phyloP scores from a whole-genome alignment of 2,113 vertebrate species.

The Planiliza haematocheilus region DNA sequence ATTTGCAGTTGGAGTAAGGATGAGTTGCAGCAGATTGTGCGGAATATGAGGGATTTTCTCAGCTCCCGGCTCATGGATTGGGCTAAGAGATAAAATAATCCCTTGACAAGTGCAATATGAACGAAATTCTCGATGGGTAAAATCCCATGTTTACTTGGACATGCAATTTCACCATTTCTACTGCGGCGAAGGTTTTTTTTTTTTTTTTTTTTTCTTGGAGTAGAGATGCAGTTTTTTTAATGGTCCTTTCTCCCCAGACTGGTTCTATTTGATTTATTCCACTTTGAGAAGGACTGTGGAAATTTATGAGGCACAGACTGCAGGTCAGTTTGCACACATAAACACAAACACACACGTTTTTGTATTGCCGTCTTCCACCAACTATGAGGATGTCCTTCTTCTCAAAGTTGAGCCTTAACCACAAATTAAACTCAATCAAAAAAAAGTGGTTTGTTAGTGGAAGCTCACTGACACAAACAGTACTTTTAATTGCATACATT shows the following conservation, averaged over 20 bases:
- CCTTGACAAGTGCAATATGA: slow-evolving; percentile 71
- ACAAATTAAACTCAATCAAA: no score
- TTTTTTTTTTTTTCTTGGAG: slow-evolving; percentile 3
- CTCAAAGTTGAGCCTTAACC: not conserved
- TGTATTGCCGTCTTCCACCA: not conserved
- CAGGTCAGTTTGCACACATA: slow-evolving; percentile 11
- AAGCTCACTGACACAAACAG: no score
- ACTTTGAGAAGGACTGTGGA: slow-evolving; percentile 4
- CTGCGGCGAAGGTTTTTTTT: slow-evolving; percentile 19
- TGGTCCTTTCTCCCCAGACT: not conserved
- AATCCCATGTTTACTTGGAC: slow-evolving; percentile 71
- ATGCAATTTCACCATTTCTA: slow-evolving; percentile 47
- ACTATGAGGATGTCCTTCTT: not conserved
- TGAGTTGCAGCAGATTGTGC: slow-evolving; percentile 66
- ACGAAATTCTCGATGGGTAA: slow-evolving; percentile 68
- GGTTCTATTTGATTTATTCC: not conserved
- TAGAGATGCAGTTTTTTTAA: not conserved
- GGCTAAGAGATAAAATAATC: slow-evolving; percentile 74
- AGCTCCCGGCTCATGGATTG: slow-evolving; percentile 51
- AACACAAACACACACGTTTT: slow-evolving; percentile 3
- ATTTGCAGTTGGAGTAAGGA: slow-evolving; percentile 64
- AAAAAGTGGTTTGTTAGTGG: no score
- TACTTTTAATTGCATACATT: no score
- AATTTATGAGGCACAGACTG: not conserved
- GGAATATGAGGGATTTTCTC: slow-evolving; percentile 73